Evolutionary conservation across 2,797 vertebrate species (phyloP).

Genomic region (Gallinago solitaria): DNA sequence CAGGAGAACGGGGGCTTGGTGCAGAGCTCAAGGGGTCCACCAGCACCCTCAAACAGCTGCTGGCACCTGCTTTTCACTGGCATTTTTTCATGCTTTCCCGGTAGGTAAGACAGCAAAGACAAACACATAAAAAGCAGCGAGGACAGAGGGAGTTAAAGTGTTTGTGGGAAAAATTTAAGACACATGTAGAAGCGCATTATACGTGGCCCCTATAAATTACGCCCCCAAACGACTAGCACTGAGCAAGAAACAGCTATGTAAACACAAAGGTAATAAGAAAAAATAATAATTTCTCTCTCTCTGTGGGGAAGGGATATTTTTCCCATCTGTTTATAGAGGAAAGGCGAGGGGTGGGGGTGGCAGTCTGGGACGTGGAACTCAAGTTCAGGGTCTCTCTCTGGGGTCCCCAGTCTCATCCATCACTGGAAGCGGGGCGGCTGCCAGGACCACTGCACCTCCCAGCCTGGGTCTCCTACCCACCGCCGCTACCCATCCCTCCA

Average conservation of each 20-base stretch:
- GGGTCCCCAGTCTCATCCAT: slow-evolving; percentile 53
- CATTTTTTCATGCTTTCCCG: not conserved
- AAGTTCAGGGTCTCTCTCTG: slow-evolving; percentile 26
- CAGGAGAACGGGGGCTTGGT: not conserved
- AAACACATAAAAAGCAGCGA: slow-evolving; percentile 48
- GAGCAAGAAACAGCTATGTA: slow-evolving; percentile 57
- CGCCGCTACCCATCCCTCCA: not conserved
- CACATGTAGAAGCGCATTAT: slow-evolving; percentile 47
- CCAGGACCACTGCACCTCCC: not conserved
- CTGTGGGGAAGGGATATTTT: slow-evolving; percentile 29
- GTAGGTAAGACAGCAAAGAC: slow-evolving; percentile 13
- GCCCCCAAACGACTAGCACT: slow-evolving; percentile 47
- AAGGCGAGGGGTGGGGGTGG: not conserved
- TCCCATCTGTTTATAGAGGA: not conserved
- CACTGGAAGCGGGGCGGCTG: slow-evolving; percentile 1
- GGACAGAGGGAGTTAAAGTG: slow-evolving; percentile 26
- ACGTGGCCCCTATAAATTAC: slow-evolving; percentile 64
- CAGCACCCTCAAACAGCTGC: not conserved
- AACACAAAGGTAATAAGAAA: slow-evolving; percentile 56
- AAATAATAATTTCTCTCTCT: slow-evolving; percentile 20
- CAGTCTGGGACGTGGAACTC: not conserved
- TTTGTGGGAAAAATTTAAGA: slow-evolving; percentile 70
- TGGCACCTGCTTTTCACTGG: not conserved
- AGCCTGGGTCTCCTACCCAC: slow-evolving; percentile 18
- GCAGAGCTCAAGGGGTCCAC: not conserved